A percentile compares a stretch with the other conserved stretches of the same genome.
phyloP scores from a whole-genome alignment of 2,797 vertebrate genomes.

The Platalea minor region DNA sequence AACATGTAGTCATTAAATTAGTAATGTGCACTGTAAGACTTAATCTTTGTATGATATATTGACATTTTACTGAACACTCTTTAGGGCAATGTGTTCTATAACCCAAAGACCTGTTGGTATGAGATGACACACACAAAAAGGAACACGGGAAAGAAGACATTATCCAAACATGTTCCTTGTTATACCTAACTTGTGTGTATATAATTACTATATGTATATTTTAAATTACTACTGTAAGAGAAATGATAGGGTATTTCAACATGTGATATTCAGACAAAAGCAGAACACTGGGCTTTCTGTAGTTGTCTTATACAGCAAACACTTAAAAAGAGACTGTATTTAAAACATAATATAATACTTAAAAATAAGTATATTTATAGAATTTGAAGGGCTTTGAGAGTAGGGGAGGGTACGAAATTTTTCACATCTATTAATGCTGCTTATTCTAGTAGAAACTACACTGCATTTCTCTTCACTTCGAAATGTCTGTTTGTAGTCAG shows the following conservation, averaged over 20 bases:
- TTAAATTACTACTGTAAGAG: neutral
- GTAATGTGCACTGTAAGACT: neutral
- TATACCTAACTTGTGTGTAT: neutral
- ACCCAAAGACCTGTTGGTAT: neutral
- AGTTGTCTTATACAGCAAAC: neutral
- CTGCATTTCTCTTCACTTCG: neutral
- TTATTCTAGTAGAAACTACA: neutral
- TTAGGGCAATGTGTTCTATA: neutral
- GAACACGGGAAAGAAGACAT: neutral
- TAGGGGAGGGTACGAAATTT: neutral
- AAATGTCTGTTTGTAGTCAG: neutral
- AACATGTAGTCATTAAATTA: neutral
- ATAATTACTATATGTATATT: neutral
- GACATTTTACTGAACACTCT: neutral
- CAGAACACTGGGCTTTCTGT: neutral
- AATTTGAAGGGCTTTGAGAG: neutral
- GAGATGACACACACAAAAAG: neutral
- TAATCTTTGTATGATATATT: neutral
- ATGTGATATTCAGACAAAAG: neutral
- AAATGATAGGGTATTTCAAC: neutral
- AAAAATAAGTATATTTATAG: neutral
- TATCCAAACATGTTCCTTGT: neutral
- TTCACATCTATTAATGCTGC: neutral
- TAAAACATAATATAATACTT: neutral
- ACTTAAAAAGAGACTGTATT: neutral